Evolutionary conservation across 2,888 invertebrate species (phyloP), one percentile per base, ranked within the genome.

Genomic region (Meghimatium bilineatum): DNA sequence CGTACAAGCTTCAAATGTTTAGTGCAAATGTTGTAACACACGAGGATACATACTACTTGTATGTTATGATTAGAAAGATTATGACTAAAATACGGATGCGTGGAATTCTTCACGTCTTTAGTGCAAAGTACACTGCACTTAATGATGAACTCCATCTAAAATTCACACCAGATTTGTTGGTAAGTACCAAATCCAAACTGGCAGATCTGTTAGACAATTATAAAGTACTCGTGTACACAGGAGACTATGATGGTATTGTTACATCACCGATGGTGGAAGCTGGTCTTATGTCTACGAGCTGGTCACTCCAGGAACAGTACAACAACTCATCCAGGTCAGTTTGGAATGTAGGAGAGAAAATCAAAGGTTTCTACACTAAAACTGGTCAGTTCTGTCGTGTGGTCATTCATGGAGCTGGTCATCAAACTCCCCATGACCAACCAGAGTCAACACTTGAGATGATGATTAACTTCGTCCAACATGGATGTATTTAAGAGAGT

Each of bases 371-470:
- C 75, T 75, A 75, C 20, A 56, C 52, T 34, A 26, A 26, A 49
- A 66, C 20, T 32, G 74, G 69, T 69, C 44, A 52, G 26, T 79
- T 79, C 66, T 82, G 82, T 32, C 75, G 82, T 3, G 82, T 82
- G 12, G 82, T 82, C 26, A 66, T 82, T 2, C 60, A 75, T 23
- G 82, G 82, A 26, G 82, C 82, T 3, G 82, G 82, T 23, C 82
- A 82, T 52, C 76, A 75, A n/a, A 44, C 63, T 5, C 76, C 82
- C 2, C 82, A 67, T 52, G 82, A 82, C 69, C 56, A 52, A 32
- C 82, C 76, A 44, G 69, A 63, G 12, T 12, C 67, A 5, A 52
- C 67, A 14, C 66, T 49, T 2, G 36, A 76, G 6, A 82, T 82
- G 82, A 82, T 82, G 76, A 20, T 52, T 17, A 17, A 82, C 1